Evolutionary conservation across 2,113 vertebrate species (phyloP), one percentile per base, ranked within the genome.

Genomic region (Sclerurus mexicanus): DNA sequence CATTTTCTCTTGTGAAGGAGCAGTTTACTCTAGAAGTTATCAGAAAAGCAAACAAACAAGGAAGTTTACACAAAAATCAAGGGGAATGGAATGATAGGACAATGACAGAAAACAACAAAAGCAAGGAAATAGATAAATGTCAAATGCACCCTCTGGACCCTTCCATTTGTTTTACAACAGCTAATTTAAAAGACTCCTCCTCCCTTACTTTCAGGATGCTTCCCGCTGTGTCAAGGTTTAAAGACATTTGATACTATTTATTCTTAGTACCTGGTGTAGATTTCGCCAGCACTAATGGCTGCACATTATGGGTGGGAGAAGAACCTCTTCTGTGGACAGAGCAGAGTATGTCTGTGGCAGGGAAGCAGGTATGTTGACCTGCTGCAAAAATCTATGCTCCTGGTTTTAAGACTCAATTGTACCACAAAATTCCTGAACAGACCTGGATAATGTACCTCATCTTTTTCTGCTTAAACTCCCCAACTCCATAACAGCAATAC

Each of bases 31-130:
- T 96, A 79, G 86, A 84, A 86, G 93, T 94, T 96, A 97, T 96
- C 95, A 79, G 83, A 96, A 97, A 95, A 90, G 97, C 96, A 98
- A 98, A 97, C 96, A 98, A 98, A 98, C 96, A 97, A 90, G 84
- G 62, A 97, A 94, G 95, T 97, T 97, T 97, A 97, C 73, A 96
- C 72, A 96, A 92, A 96, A 97, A 95, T 91, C 78, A 91, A 95
- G 95, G 94, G 80, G 91, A 98, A 96, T 53, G 73, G 93, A 97
- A 95, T 82, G 95, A 98, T 91, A 95, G 82, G 89, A 75, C 67
- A 93, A 90, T 92, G 95, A 97, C 90, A 68, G 59, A 97, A 94
- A 97, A 97, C 87, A 93, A 91, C 73, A 91, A 96, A 98, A 98
- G 96, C 95, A 94, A 95, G 94, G 91, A 82, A 89, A 88, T 80